Conservation (phyloP, 2,113 vertebrate species). For the Sorex araneus region DNA sequence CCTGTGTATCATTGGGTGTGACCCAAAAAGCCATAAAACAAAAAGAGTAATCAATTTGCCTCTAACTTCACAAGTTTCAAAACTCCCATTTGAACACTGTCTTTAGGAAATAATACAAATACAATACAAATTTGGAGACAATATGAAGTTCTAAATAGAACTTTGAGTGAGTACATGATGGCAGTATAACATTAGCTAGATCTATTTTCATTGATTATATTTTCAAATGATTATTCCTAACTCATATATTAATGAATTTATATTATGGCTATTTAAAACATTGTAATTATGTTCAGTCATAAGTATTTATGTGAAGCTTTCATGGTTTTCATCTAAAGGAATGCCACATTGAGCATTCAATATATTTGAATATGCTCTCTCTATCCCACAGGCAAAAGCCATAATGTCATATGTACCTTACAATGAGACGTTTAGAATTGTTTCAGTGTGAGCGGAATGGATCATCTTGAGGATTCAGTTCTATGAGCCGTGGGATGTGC, state of each 20-base stretch:
- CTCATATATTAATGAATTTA: constrained; percentile 7
- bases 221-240: constrained; percentile 41
- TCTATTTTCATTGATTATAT: constrained; percentile 55
- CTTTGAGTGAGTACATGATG: background rate
- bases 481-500: constrained; percentile 55
- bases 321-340: constrained; percentile 74
- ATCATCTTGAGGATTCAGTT: constrained; percentile 50
- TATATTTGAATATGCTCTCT: constrained; percentile 68
- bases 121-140: constrained; percentile 17
- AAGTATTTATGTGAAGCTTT: constrained; percentile 68
- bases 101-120: background rate
- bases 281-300: constrained; percentile 48
- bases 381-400: constrained; percentile 35
- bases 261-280: constrained; percentile 48
- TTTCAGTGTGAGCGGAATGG: constrained; percentile 63
- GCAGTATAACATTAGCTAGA: background rate
- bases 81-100: background rate
- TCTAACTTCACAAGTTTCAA: constrained; percentile 8
- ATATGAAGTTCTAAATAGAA: background rate
- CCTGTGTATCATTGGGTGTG: no score
- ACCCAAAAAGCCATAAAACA: no score
- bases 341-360: constrained; percentile 72
- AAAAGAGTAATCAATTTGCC: background rate
- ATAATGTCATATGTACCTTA: constrained; percentile 60
- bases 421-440: constrained; percentile 26